These are phyloP conservation scores for Mionectes macconnelli DNA, from an alignment of 2,113 vertebrate species.

Conservation along the genomic window DNA sequence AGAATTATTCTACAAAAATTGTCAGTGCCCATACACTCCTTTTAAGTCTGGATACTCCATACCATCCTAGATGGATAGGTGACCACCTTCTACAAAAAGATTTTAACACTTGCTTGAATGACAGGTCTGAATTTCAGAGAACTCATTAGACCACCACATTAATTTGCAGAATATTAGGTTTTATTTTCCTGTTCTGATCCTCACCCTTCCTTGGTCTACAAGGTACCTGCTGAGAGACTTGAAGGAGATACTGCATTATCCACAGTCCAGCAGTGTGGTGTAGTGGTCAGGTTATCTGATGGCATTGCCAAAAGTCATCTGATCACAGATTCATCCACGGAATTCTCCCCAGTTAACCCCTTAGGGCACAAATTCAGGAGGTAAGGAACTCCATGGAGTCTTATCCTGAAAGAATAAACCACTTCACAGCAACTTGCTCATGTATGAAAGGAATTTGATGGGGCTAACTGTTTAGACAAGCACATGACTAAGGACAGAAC, in stretches of 20 bases:
- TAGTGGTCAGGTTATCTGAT: background rate
- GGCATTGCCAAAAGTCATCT: background rate
- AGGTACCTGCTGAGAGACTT: background rate
- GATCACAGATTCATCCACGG: background rate
- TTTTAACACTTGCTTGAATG: background rate
- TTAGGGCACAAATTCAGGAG: background rate
- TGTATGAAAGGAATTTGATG: background rate
- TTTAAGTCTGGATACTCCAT: background rate
- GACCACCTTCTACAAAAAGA: background rate
- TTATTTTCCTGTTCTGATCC: background rate
- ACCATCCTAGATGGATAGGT: background rate
- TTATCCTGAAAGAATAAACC: background rate
- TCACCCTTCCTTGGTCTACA: background rate
- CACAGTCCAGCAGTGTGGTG: background rate
- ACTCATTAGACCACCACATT: background rate
- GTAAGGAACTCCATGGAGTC: background rate
- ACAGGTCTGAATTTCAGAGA: background rate
- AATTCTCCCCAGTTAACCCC: background rate
- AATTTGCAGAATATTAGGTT: background rate
- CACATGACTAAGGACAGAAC: background rate
- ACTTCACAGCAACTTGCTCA: background rate
- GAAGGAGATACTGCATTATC: background rate
- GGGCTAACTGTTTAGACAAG: background rate
- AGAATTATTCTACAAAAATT: background rate
- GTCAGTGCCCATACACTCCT: background rate